These are phyloP conservation scores for Galemys pyrenaicus DNA, from an alignment of 2,113 vertebrate genomes.

Conservation along the genomic window DNA sequence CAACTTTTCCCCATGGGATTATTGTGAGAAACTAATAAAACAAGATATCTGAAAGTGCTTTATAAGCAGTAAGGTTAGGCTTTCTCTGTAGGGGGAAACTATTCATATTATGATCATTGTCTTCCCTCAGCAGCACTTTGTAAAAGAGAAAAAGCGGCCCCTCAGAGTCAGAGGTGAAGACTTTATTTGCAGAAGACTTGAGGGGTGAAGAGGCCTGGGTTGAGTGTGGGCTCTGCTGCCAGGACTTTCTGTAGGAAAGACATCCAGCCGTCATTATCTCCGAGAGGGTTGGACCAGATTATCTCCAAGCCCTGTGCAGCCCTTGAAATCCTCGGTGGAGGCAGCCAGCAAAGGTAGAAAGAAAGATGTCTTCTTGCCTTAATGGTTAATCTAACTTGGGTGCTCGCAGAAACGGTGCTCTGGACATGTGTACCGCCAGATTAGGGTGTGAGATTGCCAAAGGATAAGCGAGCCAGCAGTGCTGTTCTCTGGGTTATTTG, in stretches of 20 bases:
- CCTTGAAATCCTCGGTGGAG: neutral
- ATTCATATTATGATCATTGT: neutral
- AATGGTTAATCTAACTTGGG: neutral
- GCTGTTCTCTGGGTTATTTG: neutral
- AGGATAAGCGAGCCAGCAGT: neutral
- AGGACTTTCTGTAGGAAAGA: neutral
- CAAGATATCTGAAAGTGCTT: neutral
- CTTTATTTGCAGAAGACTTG: neutral
- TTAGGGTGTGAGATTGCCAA: neutral
- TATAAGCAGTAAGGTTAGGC: neutral
- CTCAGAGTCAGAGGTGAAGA: neutral
- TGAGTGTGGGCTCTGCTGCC: neutral
- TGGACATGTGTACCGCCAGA: neutral
- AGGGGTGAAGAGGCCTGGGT: neutral
- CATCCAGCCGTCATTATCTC: neutral
- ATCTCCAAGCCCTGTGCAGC: neutral
- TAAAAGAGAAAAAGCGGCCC: neutral
- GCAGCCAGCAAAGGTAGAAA: neutral
- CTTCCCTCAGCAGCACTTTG: neutral
- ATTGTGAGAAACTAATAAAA: neutral
- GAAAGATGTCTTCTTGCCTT: neutral
- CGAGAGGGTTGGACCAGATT: neutral
- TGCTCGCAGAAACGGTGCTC: neutral
- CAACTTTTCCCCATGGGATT: neutral
- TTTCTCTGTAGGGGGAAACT: neutral